phyloP scores from a whole-genome alignment of 2,888 invertebrate genomes.

The Tetropium fuscum region DNA sequence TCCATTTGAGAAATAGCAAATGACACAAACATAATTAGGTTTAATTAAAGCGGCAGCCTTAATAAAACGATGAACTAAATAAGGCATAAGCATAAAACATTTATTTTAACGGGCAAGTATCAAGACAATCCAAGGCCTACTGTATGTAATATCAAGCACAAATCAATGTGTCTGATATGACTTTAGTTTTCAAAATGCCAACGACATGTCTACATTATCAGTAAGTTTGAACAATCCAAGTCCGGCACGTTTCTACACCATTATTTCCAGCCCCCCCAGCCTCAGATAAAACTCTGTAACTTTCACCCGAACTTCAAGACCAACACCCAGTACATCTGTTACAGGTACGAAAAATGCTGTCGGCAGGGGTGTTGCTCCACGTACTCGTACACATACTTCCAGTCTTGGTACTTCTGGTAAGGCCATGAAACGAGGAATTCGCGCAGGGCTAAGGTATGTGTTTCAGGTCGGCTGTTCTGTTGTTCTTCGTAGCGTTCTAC shows the following conservation, averaged over 20 bases:
- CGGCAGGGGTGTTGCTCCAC: conserved; percentile 32
- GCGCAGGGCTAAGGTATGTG: not conserved
- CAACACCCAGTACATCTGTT: conserved; percentile 31
- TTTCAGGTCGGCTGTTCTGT: conserved; percentile 32
- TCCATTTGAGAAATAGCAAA: too few species aligned
- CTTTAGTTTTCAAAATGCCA: conserved; percentile 26
- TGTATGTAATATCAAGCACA: too few species aligned
- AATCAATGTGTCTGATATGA: not conserved
- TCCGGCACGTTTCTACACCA: not conserved
- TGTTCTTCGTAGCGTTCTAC: conserved; percentile 29
- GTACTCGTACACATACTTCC: conserved; percentile 24
- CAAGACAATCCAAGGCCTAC: too few species aligned
- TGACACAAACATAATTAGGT: too few species aligned
- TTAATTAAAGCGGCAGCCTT: too few species aligned
- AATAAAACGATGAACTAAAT: too few species aligned
- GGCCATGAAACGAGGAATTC: not conserved
- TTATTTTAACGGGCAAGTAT: too few species aligned
- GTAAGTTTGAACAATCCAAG: conserved; percentile 8
- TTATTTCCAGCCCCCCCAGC: conserved; percentile 7
- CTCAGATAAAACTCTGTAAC: conserved; percentile 22
- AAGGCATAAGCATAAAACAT: too few species aligned
- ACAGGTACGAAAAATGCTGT: conserved; percentile 32
- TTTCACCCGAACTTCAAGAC: conserved; percentile 6
- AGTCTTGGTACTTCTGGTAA: conserved; percentile 42
- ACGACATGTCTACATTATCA: conserved; percentile 17